Evolutionary conservation across 2,888 invertebrate genomes (phyloP).

Genomic region (Eurytoma californica): DNA sequence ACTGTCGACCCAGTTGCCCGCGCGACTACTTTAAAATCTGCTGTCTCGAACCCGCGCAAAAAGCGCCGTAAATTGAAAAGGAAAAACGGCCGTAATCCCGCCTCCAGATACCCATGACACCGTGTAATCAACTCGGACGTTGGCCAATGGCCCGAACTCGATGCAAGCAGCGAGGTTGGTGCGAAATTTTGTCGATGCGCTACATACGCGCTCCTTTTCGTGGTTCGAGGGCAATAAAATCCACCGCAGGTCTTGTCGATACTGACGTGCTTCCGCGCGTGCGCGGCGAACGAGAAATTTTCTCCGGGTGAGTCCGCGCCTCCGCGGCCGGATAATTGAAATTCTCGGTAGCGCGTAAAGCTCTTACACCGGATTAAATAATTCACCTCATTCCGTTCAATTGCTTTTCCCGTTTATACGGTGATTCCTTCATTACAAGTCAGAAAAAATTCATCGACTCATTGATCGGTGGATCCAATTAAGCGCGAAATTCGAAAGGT

Average conservation of each 20-base stretch:
- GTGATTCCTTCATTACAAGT: too few relatives aligned
- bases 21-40: slow-evolving; percentile 27
- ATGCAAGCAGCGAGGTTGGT: slow-evolving; percentile 11
- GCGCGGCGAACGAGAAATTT: background rate
- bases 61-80: slow-evolving; percentile 29
- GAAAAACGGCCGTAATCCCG: slow-evolving; percentile 19
- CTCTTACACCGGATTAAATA: too few relatives aligned
- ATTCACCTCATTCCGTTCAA: too few relatives aligned
- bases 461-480: too few relatives aligned
- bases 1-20: slow-evolving; percentile 23
- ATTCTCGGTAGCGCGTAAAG: too few relatives aligned
- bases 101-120: slow-evolving; percentile 43
- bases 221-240: slow-evolving; percentile 37
- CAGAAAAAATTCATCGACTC: too few relatives aligned
- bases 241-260: slow-evolving; percentile 42
- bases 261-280: slow-evolving; percentile 40
- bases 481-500: too few relatives aligned
- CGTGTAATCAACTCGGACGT: slow-evolving; percentile 30
- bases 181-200: slow-evolving; percentile 19
- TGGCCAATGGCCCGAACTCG: slow-evolving; percentile 25
- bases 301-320: background rate
- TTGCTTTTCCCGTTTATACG: too few relatives aligned
- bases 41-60: background rate
- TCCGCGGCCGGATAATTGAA: background rate
- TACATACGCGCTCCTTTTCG: slow-evolving; percentile 19